These are phyloP conservation scores for Megalopta genalis DNA, from an alignment of 1,140 invertebrate genomes.

Conservation along the genomic window DNA sequence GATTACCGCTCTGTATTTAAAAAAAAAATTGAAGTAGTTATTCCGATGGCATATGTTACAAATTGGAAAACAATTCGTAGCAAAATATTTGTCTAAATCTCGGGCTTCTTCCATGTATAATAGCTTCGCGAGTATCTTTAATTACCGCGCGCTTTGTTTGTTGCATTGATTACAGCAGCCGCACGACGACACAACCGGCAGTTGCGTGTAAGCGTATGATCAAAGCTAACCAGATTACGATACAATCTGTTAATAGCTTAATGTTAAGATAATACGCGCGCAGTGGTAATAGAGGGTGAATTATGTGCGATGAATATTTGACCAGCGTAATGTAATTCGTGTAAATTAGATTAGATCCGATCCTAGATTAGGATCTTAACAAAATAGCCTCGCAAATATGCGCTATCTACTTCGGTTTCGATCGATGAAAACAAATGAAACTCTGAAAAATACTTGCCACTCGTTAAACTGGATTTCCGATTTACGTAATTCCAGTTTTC, in stretches of 20 bases:
- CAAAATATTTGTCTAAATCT: background rate
- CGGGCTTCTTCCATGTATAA: no score
- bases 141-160: background rate
- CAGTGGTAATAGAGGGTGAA: background rate
- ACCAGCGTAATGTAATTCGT: background rate
- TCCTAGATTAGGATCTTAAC: background rate
- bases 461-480: no score
- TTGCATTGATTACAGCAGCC: background rate
- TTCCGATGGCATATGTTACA: no score
- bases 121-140: background rate
- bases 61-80: no score
- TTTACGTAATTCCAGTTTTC: no score
- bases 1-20: no score
- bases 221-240: conserved; percentile 25
- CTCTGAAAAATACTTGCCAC: no score
- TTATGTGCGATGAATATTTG: conserved; percentile 23
- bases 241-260: conserved; percentile 22
- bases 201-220: background rate
- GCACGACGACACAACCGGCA: background rate
- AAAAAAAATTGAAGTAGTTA: no score
- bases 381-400: background rate
- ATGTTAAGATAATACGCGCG: conserved; percentile 23
- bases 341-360: background rate
- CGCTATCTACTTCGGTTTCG: no score
- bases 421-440: no score